Base-by-base conservation (phyloP, 2,888 invertebrate species). In the Ditylenchus weischeri region DNA sequence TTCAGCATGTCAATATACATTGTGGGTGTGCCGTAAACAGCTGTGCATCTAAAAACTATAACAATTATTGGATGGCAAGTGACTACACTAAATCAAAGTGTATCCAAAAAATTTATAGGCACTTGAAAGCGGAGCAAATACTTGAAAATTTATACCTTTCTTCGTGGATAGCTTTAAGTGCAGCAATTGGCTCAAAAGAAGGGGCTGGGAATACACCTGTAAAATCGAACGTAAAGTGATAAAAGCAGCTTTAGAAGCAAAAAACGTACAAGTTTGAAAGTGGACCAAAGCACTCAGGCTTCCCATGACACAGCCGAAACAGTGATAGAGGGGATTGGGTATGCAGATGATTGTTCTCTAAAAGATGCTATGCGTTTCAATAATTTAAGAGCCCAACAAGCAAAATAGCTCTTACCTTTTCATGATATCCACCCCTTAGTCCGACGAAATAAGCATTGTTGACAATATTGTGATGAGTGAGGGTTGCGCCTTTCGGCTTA, bases 361-460 rank as follows among this genome's bases (percentile, higher is more conserved):
- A 70, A 71, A 64, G 11, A 18, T n/a, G 11, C 29, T 65, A 63
- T 1, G 15, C 5, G 57, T 51, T 54, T 58, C 7, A 10, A 1
- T 6, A 59, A 59, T 6, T 3, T 1, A 3, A 19, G n/a, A 35
- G 11, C n/a, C n/a, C 7, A 8, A 36, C 7, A 36, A 51, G 10
- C 10, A 54, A 54, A 23, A 29, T 13, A 36, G 23, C 7, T 29
- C 48, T 49, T 50, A 76, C 76, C 65, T 66, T 66, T 58, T 79
- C 73, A 68, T 77, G 73, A 71, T 86, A 86, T 29, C 85, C 85
- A 36, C 86, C 77, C 21, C 86, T 80, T 36, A 80, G 84, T 0
- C 88, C 89, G 65, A 88, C 85, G 76, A 88, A 87, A 78, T 87
- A 88, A 8, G 89, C 87, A 83, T 92, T 92, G 83, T 93, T 92